These are phyloP conservation scores for Cyprinodon variegatus DNA, from an alignment of 2,113 vertebrate species.

Conservation along the genomic window DNA sequence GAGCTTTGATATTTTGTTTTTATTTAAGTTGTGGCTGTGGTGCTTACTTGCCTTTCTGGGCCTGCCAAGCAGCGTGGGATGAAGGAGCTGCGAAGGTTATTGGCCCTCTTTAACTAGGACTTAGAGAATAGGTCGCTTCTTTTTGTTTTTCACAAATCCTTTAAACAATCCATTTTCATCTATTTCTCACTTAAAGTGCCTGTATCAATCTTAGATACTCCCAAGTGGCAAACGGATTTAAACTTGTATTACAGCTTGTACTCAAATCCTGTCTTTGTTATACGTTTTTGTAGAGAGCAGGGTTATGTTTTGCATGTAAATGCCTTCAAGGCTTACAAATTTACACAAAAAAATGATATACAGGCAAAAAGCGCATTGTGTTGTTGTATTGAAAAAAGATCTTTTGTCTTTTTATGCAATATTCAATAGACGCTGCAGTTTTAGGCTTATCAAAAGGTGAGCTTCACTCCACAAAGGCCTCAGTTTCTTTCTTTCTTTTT, in stretches of 20 bases:
- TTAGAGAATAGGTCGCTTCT: conserved; percentile 40
- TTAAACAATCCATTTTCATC: conserved; percentile 24
- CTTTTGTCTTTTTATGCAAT: conserved; percentile 5
- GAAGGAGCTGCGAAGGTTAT: conserved; percentile 41
- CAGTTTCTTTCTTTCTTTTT: neutral
- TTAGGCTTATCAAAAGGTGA: neutral
- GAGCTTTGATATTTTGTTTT: conserved; percentile 8
- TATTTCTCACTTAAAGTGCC: conserved; percentile 3
- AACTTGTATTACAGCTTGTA: conserved; percentile 48
- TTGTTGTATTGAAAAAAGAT: conserved; percentile 16
- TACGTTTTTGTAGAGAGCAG: conserved; percentile 34
- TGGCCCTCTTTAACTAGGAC: conserved; percentile 47
- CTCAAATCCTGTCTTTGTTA: conserved; percentile 49
- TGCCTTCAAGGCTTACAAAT: conserved; percentile 32
- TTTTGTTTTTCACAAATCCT: conserved; percentile 1
- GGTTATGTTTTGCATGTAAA: conserved; percentile 50
- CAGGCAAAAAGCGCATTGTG: conserved; percentile 11
- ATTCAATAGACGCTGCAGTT: neutral
- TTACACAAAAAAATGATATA: neutral
- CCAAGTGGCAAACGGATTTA: conserved; percentile 56
- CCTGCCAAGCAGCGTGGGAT: conserved; percentile 44
- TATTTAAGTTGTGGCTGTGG: neutral
- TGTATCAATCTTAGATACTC: conserved; percentile 45
- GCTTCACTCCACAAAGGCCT: neutral
- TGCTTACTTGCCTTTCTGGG: conserved; percentile 28